Conservation (phyloP, 2,888 invertebrate genomes). For the Drosophila tanythrix region DNA sequence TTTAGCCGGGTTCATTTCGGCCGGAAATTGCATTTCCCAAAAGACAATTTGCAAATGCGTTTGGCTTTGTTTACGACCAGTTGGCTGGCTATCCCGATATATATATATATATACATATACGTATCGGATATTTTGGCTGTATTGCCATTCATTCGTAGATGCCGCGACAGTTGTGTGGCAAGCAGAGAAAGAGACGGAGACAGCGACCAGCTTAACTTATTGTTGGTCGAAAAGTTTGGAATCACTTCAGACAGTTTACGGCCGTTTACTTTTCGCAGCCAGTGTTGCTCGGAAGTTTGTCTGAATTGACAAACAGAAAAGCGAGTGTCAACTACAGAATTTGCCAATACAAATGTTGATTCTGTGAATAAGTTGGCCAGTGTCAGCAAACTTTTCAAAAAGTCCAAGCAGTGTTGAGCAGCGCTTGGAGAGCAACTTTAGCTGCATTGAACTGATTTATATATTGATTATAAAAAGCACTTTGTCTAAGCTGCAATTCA, state of each 20-base stretch:
- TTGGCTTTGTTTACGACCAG: conserved; percentile 25
- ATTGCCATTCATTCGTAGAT: conserved; percentile 20
- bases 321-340: conserved; percentile 18
- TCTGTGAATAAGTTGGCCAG: conserved; percentile 58
- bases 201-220: conserved; percentile 61
- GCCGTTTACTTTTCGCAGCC: conserved; percentile 30
- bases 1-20: conserved; percentile 26
- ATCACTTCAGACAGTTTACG: conserved; percentile 67
- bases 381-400: conserved; percentile 41
- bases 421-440: neutral
- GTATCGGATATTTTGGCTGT: conserved; percentile 11
- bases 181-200: conserved; percentile 6
- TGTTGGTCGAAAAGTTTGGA: conserved; percentile 59
- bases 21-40: conserved; percentile 52
- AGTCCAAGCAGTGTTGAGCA: neutral
- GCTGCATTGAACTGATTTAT: neutral
- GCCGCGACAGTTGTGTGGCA: conserved; percentile 40
- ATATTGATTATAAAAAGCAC: neutral
- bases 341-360: conserved; percentile 71
- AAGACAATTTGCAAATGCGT: conserved; percentile 24
- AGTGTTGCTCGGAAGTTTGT: conserved; percentile 58
- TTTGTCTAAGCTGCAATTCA: neutral
- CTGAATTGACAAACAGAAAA: conserved; percentile 34
- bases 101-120: neutral
- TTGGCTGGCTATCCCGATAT: conserved; percentile 25